phyloP scores from a whole-genome alignment of 2,797 vertebrate species.

The Lycodopsis pacificus region DNA sequence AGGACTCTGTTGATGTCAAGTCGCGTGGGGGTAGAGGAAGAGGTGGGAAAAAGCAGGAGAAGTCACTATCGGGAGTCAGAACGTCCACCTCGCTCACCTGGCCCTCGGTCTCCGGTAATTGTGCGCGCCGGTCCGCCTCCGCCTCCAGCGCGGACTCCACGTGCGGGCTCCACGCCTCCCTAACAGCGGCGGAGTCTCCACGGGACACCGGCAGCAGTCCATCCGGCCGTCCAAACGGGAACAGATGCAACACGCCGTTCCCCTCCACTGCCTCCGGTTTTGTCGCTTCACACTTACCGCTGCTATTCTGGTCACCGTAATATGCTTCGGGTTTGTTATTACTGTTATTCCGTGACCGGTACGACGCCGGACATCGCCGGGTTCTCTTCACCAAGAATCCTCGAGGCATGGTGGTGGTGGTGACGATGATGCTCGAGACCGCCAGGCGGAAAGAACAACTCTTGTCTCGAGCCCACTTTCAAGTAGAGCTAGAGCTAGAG shows the following conservation, averaged over 20 bases:
- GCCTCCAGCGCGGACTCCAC: slow-evolving; percentile 78
- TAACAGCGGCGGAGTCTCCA: slow-evolving; percentile 52
- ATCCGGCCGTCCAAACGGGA: slow-evolving; percentile 4
- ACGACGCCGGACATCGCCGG: slow-evolving; percentile 85
- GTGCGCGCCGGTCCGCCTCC: slow-evolving; percentile 73
- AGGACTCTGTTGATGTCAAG: slow-evolving; percentile 43
- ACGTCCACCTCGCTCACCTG: slow-evolving; percentile 62
- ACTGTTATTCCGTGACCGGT: slow-evolving; percentile 79
- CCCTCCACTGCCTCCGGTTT: not conserved
- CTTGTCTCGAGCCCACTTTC: slow-evolving; percentile 63
- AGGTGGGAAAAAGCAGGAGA: slow-evolving; percentile 61
- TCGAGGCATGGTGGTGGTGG: slow-evolving; percentile 87
- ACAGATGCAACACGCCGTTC: not conserved
- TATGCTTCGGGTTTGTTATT: not conserved
- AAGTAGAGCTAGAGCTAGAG: slow-evolving; percentile 62
- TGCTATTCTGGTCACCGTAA: slow-evolving; percentile 7
- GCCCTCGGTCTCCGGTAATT: slow-evolving; percentile 73
- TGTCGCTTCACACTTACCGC: not conserved
- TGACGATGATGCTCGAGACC: slow-evolving; percentile 35
- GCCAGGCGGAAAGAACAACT: slow-evolving; percentile 50
- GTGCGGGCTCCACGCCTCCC: slow-evolving; percentile 73
- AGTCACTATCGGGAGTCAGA: slow-evolving; percentile 55
- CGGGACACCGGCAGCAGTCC: slow-evolving; percentile 49
- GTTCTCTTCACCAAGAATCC: slow-evolving; percentile 95
- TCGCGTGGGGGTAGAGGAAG: slow-evolving; percentile 52